Conservation (phyloP, 2,113 vertebrate species). For the Panthera leo region DNA sequence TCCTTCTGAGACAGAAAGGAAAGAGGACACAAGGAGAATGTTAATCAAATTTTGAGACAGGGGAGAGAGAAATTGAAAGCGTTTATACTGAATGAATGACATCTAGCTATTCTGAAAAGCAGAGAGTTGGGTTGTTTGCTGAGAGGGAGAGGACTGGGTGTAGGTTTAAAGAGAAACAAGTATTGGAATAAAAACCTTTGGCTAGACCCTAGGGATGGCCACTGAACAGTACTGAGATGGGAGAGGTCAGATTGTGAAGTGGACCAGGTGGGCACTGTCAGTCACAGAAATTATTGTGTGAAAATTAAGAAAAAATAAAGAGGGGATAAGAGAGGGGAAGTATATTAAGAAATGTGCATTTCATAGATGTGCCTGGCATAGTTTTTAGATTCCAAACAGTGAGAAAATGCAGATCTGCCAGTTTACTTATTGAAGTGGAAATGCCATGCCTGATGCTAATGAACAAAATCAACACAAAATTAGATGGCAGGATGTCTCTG, state of each 20-base stretch:
- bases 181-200: not conserved
- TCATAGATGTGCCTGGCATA: not conserved
- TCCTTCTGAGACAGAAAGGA: not conserved
- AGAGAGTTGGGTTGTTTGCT: no score
- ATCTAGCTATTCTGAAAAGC: not conserved
- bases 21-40: not conserved
- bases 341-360: not conserved
- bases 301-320: not conserved
- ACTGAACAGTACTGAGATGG: not conserved
- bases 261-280: not conserved
- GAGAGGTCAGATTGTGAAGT: not conserved
- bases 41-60: not conserved
- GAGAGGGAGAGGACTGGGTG: not conserved
- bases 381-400: not conserved
- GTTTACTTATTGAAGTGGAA: not conserved
- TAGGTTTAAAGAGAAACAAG: not conserved
- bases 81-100: not conserved
- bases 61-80: not conserved
- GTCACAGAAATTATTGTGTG: not conserved
- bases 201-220: not conserved
- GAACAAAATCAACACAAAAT: not conserved
- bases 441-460: not conserved
- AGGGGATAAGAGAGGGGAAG: not conserved
- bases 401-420: not conserved
- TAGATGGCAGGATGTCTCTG: not conserved